A percentile compares a stretch with the other conserved stretches of the same genome.
phyloP scores from a whole-genome alignment of 2,113 vertebrate species.

The Cavia porcellus region DNA sequence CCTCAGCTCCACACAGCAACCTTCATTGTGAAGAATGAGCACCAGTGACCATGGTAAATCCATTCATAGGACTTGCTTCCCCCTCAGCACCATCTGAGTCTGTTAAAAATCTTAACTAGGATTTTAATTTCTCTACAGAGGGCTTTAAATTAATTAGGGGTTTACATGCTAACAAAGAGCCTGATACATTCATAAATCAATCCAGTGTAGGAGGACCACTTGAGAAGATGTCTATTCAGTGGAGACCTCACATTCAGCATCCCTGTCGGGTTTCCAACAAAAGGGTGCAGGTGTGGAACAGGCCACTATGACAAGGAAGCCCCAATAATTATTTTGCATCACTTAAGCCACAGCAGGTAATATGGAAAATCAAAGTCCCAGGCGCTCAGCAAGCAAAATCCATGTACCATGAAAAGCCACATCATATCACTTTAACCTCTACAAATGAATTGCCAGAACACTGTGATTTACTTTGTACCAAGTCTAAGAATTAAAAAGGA shows the following conservation, averaged over 20 bases:
- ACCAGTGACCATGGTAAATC: slow-evolving; percentile 84
- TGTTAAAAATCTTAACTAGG: slow-evolving; percentile 89
- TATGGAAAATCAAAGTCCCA: slow-evolving; percentile 90
- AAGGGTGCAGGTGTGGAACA: slow-evolving; percentile 91
- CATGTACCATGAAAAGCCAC: slow-evolving; percentile 88
- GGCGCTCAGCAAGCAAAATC: slow-evolving; percentile 87
- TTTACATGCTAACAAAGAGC: slow-evolving; percentile 91
- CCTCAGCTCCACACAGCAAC: slow-evolving; percentile 77
- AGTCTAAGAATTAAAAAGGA: slow-evolving; percentile 85
- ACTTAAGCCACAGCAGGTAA: slow-evolving; percentile 89
- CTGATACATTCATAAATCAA: slow-evolving; percentile 91
- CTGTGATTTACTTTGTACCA: slow-evolving; percentile 85
- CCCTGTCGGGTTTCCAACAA: slow-evolving; percentile 86
- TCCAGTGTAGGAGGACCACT: slow-evolving; percentile 85
- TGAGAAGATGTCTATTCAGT: slow-evolving; percentile 87
- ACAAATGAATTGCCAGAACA: slow-evolving; percentile 89
- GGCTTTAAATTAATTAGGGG: slow-evolving; percentile 95
- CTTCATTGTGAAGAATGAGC: slow-evolving; percentile 82
- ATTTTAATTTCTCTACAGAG: slow-evolving; percentile 91
- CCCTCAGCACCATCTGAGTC: slow-evolving; percentile 90
- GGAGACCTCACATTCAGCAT: slow-evolving; percentile 88
- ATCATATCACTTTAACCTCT: slow-evolving; percentile 87
- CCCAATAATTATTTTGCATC: slow-evolving; percentile 93
- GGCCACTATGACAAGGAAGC: slow-evolving; percentile 86
- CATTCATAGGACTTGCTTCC: slow-evolving; percentile 87